Base-by-base conservation (phyloP, 2,888 invertebrate species). In the Clusia tigrina region DNA sequence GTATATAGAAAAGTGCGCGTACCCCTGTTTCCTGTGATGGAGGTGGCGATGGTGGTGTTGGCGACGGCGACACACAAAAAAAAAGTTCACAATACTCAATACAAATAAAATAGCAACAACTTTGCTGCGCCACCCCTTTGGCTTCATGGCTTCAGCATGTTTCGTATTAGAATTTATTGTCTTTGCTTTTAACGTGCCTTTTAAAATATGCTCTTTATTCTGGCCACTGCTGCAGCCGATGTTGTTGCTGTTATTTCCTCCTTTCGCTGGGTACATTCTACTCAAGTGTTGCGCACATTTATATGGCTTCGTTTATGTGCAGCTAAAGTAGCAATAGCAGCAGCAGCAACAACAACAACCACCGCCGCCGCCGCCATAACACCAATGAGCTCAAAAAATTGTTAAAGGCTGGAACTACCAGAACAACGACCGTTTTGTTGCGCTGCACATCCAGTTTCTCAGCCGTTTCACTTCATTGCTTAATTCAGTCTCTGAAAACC, bases 271-370 rank as follows among this genome's bases (percentile, higher is more conserved):
- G n/a, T n/a, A 15, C n/a, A 42, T 42, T 42, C n/a, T 17, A n/a
- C 42, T 48, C 48, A 15, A 25, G 51, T 62, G 60, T 58, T 60
- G 59, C n/a, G n/a, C 65, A 62, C 66, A 69, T 67, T 69, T 68
- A 46, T 63, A 67, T 66, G 69, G 69, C 67, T 69, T 67, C 69
- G 54, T 63, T 54, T 63, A 15, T n/a, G n/a, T n/a, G 38, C n/a
- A 38, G 25, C 26, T 22, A 24, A 61, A 58, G 18, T 24, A 57
- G 46, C 23, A 46, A 57, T 46, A 57, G 46, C 42, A 57, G 18
- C 17, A 2, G 25, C 42, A 57, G 9, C 24, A 57, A 25, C 38
- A 37, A 15, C 23, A 57, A 12, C 22, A 42, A 46, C n/a, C n/a
- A n/a, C n/a, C n/a, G n/a, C n/a, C n/a, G n/a, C n/a, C n/a, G n/a